A percentile compares a stretch with the other conserved stretches of the same genome.
Evolutionary conservation across 2,113 vertebrate genomes (phyloP).

Genomic region (Strix uralensis): DNA sequence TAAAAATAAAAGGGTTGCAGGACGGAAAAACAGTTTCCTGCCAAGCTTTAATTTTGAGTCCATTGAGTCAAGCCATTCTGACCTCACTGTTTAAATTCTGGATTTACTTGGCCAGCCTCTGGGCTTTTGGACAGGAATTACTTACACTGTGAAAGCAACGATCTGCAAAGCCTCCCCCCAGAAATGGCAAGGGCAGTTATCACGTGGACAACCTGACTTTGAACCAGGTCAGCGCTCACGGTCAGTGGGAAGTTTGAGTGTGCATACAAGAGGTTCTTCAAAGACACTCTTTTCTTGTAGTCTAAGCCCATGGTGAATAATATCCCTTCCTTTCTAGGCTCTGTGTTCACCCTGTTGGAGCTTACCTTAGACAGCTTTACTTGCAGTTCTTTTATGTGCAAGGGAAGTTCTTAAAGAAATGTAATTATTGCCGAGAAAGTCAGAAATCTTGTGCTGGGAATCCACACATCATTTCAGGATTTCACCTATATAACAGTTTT

Average conservation of each 20-base stretch:
- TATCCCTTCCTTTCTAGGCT: background rate
- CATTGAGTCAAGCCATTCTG: background rate
- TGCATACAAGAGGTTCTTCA: background rate
- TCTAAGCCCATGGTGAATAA: background rate
- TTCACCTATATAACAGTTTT: background rate
- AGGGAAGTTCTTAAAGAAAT: background rate
- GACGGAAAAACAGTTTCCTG: background rate
- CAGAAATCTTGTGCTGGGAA: background rate
- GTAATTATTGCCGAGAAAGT: background rate
- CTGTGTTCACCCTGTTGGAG: background rate
- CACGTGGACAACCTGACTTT: background rate
- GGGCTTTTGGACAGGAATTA: background rate
- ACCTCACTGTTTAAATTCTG: background rate
- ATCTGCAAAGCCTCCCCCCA: background rate
- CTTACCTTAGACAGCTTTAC: background rate
- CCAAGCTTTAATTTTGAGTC: background rate
- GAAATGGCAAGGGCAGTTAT: background rate
- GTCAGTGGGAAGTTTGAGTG: background rate
- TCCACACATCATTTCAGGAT: background rate
- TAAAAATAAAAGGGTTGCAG: background rate
- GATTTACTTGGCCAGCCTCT: background rate
- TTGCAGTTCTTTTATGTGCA: background rate
- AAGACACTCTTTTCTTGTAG: background rate
- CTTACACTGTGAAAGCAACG: background rate
- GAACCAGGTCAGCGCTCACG: rapidly evolving